phyloP scores from a whole-genome alignment of 1,140 invertebrate species.

The Apis dorsata region DNA sequence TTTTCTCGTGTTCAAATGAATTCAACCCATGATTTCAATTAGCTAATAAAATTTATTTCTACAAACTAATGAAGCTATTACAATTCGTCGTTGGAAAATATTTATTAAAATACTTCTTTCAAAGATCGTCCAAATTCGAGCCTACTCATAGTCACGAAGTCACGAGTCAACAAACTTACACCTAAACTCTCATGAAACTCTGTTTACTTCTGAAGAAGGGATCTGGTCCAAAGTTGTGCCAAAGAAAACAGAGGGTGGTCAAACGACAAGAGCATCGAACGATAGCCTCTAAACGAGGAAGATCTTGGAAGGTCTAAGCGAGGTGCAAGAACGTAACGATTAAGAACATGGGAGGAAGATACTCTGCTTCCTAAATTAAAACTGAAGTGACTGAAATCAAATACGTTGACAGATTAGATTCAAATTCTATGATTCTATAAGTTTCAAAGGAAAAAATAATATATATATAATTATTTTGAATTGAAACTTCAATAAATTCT shows the following conservation, averaged over 20 bases:
- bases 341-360: background rate
- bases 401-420: conserved; percentile 49
- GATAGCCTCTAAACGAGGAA: background rate
- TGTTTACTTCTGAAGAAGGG: too few relatives aligned
- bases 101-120: too few relatives aligned
- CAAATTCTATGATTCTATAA: background rate
- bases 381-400: background rate
- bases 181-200: too few relatives aligned
- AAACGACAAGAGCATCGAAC: background rate
- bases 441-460: background rate
- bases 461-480: too few relatives aligned
- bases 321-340: background rate
- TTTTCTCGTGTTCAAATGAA: too few relatives aligned
- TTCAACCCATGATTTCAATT: too few relatives aligned
- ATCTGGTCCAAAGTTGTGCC: background rate
- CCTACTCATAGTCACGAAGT: too few relatives aligned
- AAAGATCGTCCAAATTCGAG: too few relatives aligned
- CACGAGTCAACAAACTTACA: background rate
- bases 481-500: too few relatives aligned
- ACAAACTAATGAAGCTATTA: too few relatives aligned
- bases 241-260: background rate
- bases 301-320: background rate
- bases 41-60: too few relatives aligned
- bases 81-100: too few relatives aligned
- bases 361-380: background rate